A percentile compares a stretch with the other conserved stretches of the same genome.
Conservation (phyloP, 92 coral and sea anemone genomes). For the Palythoa grandiflora region DNA sequence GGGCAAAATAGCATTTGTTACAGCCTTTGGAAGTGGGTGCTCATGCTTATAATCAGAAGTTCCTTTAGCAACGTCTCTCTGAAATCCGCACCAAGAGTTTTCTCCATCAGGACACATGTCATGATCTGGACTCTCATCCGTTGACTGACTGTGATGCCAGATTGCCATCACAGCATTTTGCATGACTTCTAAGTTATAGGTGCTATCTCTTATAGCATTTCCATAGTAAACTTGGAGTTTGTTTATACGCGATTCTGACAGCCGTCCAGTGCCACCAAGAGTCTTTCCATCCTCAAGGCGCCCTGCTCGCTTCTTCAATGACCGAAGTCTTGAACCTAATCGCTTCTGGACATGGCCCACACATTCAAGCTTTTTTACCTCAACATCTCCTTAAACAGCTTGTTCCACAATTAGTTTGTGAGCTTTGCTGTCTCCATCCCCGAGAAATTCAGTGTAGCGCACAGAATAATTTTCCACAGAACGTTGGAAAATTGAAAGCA, state of each 20-base stretch:
- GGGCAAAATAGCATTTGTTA: constrained; percentile 45
- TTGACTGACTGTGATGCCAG: constrained; percentile 63
- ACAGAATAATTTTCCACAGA: constrained; percentile 53
- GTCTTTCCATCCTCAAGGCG: constrained; percentile 56
- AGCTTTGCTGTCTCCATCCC: constrained; percentile 64
- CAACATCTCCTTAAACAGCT: constrained; percentile 52
- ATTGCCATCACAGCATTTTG: constrained; percentile 70
- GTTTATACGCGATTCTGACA: constrained; percentile 38
- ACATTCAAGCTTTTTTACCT: constrained; percentile 59
- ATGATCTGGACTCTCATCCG: constrained; percentile 59
- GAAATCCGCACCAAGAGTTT: neutral
- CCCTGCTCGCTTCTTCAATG: constrained; percentile 57
- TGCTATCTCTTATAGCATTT: constrained; percentile 61
- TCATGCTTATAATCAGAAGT: constrained; percentile 22
- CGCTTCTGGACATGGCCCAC: constrained; percentile 71
- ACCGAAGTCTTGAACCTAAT: constrained; percentile 64
- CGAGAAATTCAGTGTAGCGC: constrained; percentile 59
- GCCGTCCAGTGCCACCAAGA: constrained; percentile 65
- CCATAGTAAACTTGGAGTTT: constrained; percentile 67
- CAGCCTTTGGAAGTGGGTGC: constrained; percentile 61
- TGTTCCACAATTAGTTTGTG: constrained; percentile 47
- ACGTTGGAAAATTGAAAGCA: constrained; percentile 56
- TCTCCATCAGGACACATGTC: constrained; percentile 32
- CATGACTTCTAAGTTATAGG: constrained; percentile 48
- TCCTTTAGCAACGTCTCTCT: neutral